phyloP scores from a whole-genome alignment of 2,113 vertebrate genomes.

The Nothocercus julius region DNA sequence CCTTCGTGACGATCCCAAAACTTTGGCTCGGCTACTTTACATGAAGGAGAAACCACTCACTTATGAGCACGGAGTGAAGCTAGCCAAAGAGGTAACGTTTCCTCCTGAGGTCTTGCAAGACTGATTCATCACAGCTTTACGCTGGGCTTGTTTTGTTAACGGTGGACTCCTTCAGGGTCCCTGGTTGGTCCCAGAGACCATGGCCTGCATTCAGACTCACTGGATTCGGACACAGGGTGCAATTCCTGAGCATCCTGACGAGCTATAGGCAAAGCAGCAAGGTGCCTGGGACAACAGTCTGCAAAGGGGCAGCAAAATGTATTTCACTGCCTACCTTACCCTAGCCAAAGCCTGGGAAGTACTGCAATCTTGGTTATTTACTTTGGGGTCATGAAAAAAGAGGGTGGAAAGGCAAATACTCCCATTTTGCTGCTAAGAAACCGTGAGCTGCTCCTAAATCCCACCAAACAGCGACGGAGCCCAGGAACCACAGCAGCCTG shows the following conservation, averaged over 20 bases:
- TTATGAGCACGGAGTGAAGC: slow-evolving; percentile 87
- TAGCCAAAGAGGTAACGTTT: slow-evolving; percentile 84
- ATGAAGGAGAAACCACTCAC: slow-evolving; percentile 92
- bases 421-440: not conserved
- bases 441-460: not conserved
- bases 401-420: not conserved
- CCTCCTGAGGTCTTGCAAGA: not conserved
- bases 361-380: not conserved
- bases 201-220: not conserved
- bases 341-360: not conserved
- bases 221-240: not conserved
- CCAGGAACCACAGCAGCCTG: not conserved
- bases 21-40: slow-evolving; percentile 86
- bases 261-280: not conserved
- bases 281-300: not conserved
- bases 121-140: fast-evolving
- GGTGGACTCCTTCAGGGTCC: fast-evolving
- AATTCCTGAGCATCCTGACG: not conserved
- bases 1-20: slow-evolving; percentile 89
- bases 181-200: not conserved
- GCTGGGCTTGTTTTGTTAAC: not conserved
- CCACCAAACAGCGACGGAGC: not conserved
- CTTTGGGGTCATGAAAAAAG: not conserved
- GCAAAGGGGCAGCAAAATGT: not conserved
- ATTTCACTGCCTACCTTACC: not conserved